phyloP scores from a whole-genome alignment of 2,888 invertebrate genomes.

The Stenoptilia bipunctidactyla region DNA sequence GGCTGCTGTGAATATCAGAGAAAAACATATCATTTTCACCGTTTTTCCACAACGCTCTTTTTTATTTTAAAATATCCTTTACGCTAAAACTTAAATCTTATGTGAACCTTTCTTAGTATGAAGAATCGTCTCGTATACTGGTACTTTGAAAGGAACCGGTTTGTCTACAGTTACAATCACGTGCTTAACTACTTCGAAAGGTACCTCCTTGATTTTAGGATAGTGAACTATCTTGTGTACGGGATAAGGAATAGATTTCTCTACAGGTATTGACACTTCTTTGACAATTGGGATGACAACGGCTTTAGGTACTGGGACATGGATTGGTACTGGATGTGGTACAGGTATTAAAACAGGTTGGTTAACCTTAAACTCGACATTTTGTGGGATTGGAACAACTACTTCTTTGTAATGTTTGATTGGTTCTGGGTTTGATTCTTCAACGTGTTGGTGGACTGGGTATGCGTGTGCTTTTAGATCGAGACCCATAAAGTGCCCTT shows the following conservation, averaged over 20 bases:
- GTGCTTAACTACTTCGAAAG: conserved; percentile 77
- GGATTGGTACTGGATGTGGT: conserved; percentile 77
- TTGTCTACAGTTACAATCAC: conserved; percentile 77
- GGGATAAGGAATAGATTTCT: conserved; percentile 80
- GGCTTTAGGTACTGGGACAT: conserved; percentile 77
- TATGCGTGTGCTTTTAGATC: conserved; percentile 55
- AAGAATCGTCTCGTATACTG: conserved; percentile 79
- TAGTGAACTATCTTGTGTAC: conserved; percentile 76
- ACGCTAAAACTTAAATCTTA: conserved; percentile 41
- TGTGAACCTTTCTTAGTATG: conserved; percentile 75
- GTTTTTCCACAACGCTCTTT: too few species aligned
- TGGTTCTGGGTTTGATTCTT: conserved; percentile 77
- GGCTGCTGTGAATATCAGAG: too few species aligned
- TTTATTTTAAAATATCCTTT: too few species aligned
- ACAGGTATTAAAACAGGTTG: conserved; percentile 71
- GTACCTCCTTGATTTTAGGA: conserved; percentile 77
- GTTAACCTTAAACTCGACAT: conserved; percentile 70
- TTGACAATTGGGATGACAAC: conserved; percentile 78
- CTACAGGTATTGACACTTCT: conserved; percentile 77
- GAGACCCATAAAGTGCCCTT: conserved; percentile 41
- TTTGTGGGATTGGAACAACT: conserved; percentile 74
- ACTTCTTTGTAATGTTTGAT: conserved; percentile 78
- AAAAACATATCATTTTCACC: too few species aligned
- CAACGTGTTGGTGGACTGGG: conserved; percentile 74
- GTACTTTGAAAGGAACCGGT: conserved; percentile 78